phyloP scores from a whole-genome alignment of 2,888 invertebrate genomes.

The Troides aeacus region DNA sequence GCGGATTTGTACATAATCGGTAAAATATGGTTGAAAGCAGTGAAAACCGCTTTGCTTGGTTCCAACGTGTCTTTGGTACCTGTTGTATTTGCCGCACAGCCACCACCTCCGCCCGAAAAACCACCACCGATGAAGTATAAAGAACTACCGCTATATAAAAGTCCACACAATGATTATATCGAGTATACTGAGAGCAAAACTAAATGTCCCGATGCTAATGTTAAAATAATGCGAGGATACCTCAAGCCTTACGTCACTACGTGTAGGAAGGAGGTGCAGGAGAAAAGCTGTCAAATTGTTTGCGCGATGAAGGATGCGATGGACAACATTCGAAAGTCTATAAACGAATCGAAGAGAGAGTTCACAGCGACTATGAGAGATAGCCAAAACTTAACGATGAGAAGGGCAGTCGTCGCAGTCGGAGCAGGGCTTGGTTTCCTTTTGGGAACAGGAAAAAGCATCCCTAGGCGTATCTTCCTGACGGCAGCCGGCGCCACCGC shows the following conservation, averaged over 20 bases:
- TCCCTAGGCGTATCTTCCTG: conserved; percentile 41
- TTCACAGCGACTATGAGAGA: conserved; percentile 48
- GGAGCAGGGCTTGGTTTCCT: conserved; percentile 45
- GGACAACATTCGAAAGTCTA: conserved; percentile 26
- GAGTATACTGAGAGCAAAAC: conserved; percentile 41
- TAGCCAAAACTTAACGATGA: conserved; percentile 41
- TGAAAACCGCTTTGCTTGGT: conserved; percentile 47
- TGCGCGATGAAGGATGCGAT: conserved; percentile 32
- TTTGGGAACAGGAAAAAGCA: conserved; percentile 35
- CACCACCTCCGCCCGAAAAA: conserved; percentile 40
- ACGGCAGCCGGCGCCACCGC: conserved; percentile 45
- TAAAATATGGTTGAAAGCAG: conserved; percentile 48
- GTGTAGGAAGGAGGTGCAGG: conserved; percentile 34
- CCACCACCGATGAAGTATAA: conserved; percentile 60
- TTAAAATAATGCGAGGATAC: conserved; percentile 47
- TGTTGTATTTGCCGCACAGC: conserved; percentile 45
- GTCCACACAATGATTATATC: conserved; percentile 57
- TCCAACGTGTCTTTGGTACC: conserved; percentile 48
- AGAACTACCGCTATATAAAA: conserved; percentile 56
- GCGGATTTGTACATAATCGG: conserved; percentile 53
- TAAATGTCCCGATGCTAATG: conserved; percentile 45
- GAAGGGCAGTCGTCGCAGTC: conserved; percentile 42
- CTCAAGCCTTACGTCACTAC: conserved; percentile 48
- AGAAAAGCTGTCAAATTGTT: conserved; percentile 32
- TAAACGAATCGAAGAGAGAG: conserved; percentile 36